These are phyloP conservation scores for Aurelia coerulea DNA, from an alignment of 30 jellyfish, hydroid and myxozoan species.

Conservation along the genomic window DNA sequence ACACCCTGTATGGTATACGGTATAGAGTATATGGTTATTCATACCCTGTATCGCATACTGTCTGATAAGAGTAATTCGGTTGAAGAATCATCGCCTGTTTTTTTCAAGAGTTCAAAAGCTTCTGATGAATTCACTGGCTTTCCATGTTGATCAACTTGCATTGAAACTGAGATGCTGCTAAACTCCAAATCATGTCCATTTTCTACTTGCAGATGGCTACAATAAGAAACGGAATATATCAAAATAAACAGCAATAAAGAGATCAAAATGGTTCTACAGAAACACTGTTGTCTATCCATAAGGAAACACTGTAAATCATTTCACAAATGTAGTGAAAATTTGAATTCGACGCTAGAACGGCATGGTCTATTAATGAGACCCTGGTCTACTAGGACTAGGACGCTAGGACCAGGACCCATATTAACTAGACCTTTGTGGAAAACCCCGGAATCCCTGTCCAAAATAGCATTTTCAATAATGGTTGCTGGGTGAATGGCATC, in stretches of 20 bases:
- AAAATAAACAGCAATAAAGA: too few relatives aligned
- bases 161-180: slow-evolving; percentile 83
- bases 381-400: too few relatives aligned
- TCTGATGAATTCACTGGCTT: slow-evolving; percentile 64
- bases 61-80: slow-evolving; percentile 51
- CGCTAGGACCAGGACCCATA: too few relatives aligned
- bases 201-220: slow-evolving; percentile 27
- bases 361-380: too few relatives aligned
- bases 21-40: not conserved
- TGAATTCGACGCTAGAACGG: too few relatives aligned
- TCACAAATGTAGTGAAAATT: too few relatives aligned
- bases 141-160: slow-evolving; percentile 71
- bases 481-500: not conserved
- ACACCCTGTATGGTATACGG: too few relatives aligned
- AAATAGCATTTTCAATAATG: not conserved
- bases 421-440: too few relatives aligned
- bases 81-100: slow-evolving; percentile 77
- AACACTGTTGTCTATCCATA: too few relatives aligned
- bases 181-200: slow-evolving; percentile 67
- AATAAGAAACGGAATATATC: not conserved
- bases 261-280: not conserved
- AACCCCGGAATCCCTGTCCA: not conserved
- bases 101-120: slow-evolving; percentile 64
- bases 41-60: slow-evolving; percentile 60
- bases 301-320: too few relatives aligned